These are phyloP conservation scores for Microhierax caerulescens DNA, from an alignment of 2,797 vertebrate genomes.

Conservation along the genomic window DNA sequence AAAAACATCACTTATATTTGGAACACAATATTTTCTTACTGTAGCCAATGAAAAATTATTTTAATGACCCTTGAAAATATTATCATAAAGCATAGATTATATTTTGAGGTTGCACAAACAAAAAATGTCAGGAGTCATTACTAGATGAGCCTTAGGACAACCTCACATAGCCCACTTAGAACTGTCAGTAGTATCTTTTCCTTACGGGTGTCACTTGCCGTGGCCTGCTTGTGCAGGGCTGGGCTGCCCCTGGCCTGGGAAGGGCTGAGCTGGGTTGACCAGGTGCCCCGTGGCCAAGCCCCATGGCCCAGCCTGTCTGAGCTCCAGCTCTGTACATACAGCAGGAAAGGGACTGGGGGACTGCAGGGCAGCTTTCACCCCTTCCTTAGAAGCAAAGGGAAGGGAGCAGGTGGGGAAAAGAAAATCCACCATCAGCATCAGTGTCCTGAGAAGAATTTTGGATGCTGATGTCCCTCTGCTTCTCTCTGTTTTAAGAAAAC, in stretches of 20 bases:
- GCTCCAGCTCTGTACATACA: neutral
- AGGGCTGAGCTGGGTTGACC: neutral
- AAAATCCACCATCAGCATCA: neutral
- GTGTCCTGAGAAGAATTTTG: neutral
- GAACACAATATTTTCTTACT: neutral
- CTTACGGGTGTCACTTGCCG: neutral
- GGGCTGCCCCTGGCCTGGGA: neutral
- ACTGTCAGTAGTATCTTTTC: neutral
- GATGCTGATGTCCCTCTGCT: neutral
- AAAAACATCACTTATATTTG: neutral
- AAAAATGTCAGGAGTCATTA: neutral
- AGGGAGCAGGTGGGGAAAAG: neutral
- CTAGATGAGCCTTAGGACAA: neutral
- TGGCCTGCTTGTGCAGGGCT: neutral
- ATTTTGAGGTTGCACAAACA: neutral
- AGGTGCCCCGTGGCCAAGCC: accelerated
- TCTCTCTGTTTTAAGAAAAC: neutral
- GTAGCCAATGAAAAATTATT: neutral
- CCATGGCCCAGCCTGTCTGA: neutral
- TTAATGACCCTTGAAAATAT: neutral
- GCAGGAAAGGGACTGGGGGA: accelerated
- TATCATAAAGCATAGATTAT: neutral
- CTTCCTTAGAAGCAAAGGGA: neutral
- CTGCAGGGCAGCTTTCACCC: accelerated
- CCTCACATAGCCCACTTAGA: neutral